Conservation (phyloP, 2,113 vertebrate genomes). For the Dromas ardeola region DNA sequence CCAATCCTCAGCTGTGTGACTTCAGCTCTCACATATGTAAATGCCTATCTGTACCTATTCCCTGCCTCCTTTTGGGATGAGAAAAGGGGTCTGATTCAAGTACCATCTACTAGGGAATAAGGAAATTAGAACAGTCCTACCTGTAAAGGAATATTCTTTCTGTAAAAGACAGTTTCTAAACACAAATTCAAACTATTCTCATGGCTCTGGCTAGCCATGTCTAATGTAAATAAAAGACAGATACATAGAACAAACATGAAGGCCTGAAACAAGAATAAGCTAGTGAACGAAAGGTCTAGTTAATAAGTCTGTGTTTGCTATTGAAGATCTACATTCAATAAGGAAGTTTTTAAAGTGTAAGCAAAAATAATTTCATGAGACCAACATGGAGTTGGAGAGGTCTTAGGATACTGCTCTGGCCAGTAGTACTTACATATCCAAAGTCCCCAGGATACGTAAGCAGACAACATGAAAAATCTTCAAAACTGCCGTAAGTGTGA, state of each 20-base stretch:
- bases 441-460: accelerated
- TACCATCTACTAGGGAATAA: not conserved
- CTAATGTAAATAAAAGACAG: not conserved
- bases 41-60: not conserved
- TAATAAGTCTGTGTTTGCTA: not conserved
- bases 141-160: not conserved
- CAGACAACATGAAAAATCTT: not conserved
- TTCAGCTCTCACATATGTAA: not conserved
- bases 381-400: not conserved
- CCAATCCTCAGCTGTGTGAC: not conserved
- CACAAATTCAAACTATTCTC: not conserved
- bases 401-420: not conserved
- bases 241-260: not conserved
- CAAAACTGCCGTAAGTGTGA: not conserved
- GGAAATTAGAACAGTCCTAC: not conserved
- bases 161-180: not conserved
- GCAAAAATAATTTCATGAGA: not conserved
- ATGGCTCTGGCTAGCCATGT: not conserved
- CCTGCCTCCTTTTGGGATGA: not conserved
- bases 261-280: not conserved
- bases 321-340: not conserved
- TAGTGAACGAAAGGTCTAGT: not conserved
- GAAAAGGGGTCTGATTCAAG: not conserved
- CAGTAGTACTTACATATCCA: not conserved
- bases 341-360: not conserved